Evolutionary conservation across 2,888 invertebrate genomes (phyloP).

Genomic region (Sylvicola fuscatus): DNA sequence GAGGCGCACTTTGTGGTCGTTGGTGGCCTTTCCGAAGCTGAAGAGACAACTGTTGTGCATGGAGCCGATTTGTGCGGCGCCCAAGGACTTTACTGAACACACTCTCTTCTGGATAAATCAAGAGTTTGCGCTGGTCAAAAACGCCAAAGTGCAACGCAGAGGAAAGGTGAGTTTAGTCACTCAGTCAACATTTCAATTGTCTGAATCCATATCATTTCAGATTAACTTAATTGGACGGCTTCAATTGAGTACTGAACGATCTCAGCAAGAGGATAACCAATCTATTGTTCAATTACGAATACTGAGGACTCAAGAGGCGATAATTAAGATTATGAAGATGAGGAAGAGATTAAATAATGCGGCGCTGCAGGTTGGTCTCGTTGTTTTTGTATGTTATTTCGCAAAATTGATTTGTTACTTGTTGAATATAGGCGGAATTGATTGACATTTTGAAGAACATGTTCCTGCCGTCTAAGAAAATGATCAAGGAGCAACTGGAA

Average conservation of each 20-base stretch:
- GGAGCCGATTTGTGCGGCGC: constrained; percentile 58
- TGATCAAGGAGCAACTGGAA: constrained; percentile 99
- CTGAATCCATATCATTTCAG: constrained; percentile 15
- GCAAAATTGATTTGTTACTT: neutral
- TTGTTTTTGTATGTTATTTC: constrained; percentile 1
- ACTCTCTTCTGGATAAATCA: constrained; percentile 94
- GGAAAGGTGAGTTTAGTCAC: constrained; percentile 56
- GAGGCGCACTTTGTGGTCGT: constrained; percentile 83
- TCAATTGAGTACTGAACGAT: constrained; percentile 85
- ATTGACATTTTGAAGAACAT: constrained; percentile 97
- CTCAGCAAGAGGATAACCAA: constrained; percentile 94
- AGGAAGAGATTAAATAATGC: constrained; percentile 86
- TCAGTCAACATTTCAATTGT: neutral
- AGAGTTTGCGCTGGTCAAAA: constrained; percentile 87
- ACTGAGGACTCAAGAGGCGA: constrained; percentile 85
- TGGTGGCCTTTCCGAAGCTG: constrained; percentile 89
- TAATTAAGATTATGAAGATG: constrained; percentile 98
- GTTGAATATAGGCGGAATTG: constrained; percentile 51
- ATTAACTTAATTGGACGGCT: constrained; percentile 90
- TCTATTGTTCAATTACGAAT: constrained; percentile 94
- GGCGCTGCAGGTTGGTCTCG: constrained; percentile 50
- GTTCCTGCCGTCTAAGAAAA: constrained; percentile 97
- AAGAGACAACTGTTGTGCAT: constrained; percentile 79
- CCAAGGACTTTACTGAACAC: constrained; percentile 86
- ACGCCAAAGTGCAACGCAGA: constrained; percentile 80